A percentile compares a stretch with the other conserved stretches of the same genome.
Conservation (phyloP, 1,140 invertebrate genomes). For the Phymastichus coffea region DNA sequence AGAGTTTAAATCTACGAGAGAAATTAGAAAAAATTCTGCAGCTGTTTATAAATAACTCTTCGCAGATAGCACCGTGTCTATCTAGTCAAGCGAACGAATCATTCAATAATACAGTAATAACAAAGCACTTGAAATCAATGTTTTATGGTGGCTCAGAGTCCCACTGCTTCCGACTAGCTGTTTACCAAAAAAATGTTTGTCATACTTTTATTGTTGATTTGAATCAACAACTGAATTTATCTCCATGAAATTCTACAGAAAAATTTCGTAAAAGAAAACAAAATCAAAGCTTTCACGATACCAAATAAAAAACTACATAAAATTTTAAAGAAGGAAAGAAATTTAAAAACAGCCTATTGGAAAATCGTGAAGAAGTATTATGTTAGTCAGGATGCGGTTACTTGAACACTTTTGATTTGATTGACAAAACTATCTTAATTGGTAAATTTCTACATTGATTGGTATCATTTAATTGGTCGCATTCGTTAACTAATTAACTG, state of each 20-base stretch:
- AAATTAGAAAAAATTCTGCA: slow-evolving; percentile 18
- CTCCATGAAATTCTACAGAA: slow-evolving; percentile 2
- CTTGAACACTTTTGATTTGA: slow-evolving; percentile 11
- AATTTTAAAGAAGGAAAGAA: slow-evolving; percentile 16
- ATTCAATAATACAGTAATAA: slow-evolving; percentile 15
- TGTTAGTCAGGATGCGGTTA: slow-evolving; percentile 14
- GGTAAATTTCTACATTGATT: too few species aligned
- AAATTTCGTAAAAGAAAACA: slow-evolving; percentile 18
- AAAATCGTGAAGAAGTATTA: slow-evolving; percentile 13
- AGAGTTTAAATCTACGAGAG: slow-evolving; percentile 2
- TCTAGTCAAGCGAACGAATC: slow-evolving; percentile 18
- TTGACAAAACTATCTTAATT: background rate
- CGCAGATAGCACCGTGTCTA: slow-evolving; percentile 13
- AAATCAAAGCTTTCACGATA: background rate
- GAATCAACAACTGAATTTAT: slow-evolving; percentile 1
- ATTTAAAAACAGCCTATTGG: background rate
- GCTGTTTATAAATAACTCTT: slow-evolving; percentile 3
- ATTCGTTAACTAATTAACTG: too few species aligned
- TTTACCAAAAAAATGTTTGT: slow-evolving; percentile 21
- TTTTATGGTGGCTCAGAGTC: slow-evolving; percentile 25
- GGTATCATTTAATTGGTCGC: too few species aligned
- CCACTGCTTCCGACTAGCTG: slow-evolving; percentile 11
- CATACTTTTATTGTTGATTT: slow-evolving; percentile 6
- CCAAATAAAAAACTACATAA: background rate
- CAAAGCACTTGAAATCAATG: slow-evolving; percentile 16